phyloP scores from a whole-genome alignment of 1,140 invertebrate species.

The Campoletis sonorensis region DNA sequence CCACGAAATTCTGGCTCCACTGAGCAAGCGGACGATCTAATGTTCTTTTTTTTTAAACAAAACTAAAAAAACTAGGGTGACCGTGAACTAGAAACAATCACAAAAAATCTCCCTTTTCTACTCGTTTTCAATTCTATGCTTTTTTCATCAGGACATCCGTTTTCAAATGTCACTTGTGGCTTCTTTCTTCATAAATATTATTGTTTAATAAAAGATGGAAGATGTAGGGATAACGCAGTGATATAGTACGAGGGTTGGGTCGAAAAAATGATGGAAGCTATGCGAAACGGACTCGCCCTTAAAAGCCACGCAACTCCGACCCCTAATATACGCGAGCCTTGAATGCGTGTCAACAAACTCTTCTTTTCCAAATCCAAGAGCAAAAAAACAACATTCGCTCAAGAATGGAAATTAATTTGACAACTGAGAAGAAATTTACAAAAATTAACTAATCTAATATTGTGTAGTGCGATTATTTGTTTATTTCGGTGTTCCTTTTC shows the following conservation, averaged over 20 bases:
- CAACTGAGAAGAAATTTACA: too few relatives aligned
- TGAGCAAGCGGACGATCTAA: too few relatives aligned
- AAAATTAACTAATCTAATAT: too few relatives aligned
- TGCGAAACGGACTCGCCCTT: constrained; percentile 13
- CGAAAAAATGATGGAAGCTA: neutral
- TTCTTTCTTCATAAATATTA: neutral
- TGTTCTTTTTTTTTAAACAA: too few relatives aligned
- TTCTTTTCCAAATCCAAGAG: neutral
- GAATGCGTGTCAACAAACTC: constrained; percentile 6
- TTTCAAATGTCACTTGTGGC: neutral
- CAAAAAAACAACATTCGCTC: neutral
- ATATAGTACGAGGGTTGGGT: constrained; percentile 19
- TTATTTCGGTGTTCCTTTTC: too few relatives aligned
- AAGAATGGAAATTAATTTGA: neutral
- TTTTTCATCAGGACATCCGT: neutral
- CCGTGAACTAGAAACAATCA: too few relatives aligned
- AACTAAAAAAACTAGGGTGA: too few relatives aligned
- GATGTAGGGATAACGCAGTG: neutral
- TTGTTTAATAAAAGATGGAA: constrained; percentile 6
- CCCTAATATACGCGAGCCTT: constrained; percentile 5
- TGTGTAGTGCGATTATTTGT: neutral
- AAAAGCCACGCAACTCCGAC: constrained; percentile 9
- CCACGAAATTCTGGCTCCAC: too few relatives aligned
- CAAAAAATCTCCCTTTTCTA: too few relatives aligned
- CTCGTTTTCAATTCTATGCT: too few relatives aligned